Evolutionary conservation across 2,888 invertebrate species (phyloP).

Genomic region (Eupithecia dodoneata): DNA sequence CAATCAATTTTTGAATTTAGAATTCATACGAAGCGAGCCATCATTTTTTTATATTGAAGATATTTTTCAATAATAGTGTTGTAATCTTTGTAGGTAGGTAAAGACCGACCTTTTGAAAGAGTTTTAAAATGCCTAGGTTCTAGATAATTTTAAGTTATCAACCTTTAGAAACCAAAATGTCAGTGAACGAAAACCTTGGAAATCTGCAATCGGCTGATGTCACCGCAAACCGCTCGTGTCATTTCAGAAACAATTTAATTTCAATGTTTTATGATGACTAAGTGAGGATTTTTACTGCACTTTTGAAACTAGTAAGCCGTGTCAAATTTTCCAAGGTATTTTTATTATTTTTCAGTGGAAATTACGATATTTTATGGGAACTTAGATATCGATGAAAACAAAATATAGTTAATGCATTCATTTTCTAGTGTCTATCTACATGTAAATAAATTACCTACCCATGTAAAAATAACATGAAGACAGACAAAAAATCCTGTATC

Average conservation of each 20-base stretch:
- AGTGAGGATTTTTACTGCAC: constrained; percentile 1
- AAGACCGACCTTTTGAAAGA: not conserved
- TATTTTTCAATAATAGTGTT: not conserved
- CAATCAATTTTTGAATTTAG: not conserved
- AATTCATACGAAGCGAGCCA: not conserved
- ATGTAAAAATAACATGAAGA: too few relatives aligned
- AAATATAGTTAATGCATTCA: too few relatives aligned
- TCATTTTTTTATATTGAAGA: not conserved
- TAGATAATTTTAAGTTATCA: constrained; percentile 11
- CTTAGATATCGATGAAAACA: not conserved
- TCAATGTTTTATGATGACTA: constrained; percentile 11
- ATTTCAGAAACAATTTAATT: constrained; percentile 20
- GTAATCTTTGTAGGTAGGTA: not conserved
- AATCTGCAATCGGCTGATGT: constrained; percentile 20
- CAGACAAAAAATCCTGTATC: too few relatives aligned
- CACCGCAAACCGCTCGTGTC: constrained; percentile 27
- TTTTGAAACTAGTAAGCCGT: constrained; percentile 2
- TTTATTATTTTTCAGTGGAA: not conserved
- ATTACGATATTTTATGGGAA: not conserved
- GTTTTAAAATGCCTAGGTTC: constrained; percentile 5
- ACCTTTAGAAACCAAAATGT: constrained; percentile 28
- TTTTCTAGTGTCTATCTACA: too few relatives aligned
- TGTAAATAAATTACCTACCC: too few relatives aligned
- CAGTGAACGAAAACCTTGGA: constrained; percentile 25
- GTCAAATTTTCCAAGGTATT: not conserved